Percentiles rank a stretch among this genome's conserved stretches.
Evolutionary conservation across 2,797 vertebrate species (phyloP).

Genomic region (Emydoidea blandingii): DNA sequence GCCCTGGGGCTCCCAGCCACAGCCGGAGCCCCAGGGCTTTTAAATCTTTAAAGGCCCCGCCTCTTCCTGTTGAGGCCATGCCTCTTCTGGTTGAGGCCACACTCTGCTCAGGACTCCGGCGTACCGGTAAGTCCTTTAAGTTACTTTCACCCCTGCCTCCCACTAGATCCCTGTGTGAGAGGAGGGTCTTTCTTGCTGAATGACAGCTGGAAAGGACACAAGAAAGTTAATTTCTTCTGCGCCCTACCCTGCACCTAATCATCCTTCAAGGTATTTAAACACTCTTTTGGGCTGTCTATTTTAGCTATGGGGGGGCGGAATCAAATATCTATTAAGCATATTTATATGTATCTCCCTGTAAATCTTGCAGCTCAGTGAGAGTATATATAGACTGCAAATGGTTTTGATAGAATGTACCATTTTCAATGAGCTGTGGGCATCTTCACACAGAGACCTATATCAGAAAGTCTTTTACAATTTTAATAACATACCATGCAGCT

Average conservation of each 20-base stretch:
- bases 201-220: slow-evolving; percentile 1
- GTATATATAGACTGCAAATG: not conserved
- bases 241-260: not conserved
- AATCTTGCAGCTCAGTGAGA: not conserved
- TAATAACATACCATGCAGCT: slow-evolving; percentile 62
- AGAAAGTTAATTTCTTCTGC: not conserved
- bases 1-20: too few relatives aligned
- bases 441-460: slow-evolving; percentile 45
- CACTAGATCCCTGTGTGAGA: not conserved
- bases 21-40: too few relatives aligned
- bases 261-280: not conserved
- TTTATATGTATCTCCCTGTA: not conserved
- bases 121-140: too few relatives aligned
- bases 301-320: not conserved
- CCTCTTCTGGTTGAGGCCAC: too few relatives aligned
- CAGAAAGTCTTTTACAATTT: slow-evolving; percentile 69
- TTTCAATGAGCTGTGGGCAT: slow-evolving; percentile 47
- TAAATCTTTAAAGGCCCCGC: too few relatives aligned
- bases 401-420: slow-evolving; percentile 40
- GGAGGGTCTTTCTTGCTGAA: not conserved
- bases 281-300: slow-evolving; percentile 24
- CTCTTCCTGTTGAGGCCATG: too few relatives aligned
- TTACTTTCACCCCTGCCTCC: not conserved
- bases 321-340: not conserved
- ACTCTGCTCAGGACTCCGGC: too few relatives aligned